Evolutionary conservation across 2,797 vertebrate genomes (phyloP), one percentile per base, ranked within the genome.

Genomic region (Ammospiza maritima): DNA sequence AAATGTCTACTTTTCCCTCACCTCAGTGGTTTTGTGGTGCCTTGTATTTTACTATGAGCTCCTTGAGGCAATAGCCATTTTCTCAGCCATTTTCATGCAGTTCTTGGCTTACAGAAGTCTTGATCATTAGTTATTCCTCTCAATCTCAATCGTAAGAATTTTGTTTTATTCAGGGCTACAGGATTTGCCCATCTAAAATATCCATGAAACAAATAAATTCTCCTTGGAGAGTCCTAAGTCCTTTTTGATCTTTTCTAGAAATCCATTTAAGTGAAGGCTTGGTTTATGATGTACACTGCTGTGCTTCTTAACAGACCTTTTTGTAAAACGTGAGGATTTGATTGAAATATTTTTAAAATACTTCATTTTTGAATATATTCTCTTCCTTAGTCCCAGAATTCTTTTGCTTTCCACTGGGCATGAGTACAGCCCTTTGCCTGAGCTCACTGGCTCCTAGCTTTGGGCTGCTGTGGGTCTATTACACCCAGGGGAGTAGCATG

Each of bases 401-500:
- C 67, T 90, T 34, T 71, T 88, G 60, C 87, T 76, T 93, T 93
- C 65, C 53, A 34, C n/a, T 57, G 76, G 85, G 72, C 74, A 51
- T 0, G 9, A 86, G 67, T 73, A 85, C 67, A 94, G 50, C 56
- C 66, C 73, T 74, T 83, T 44, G 30, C 74, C 80, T 92, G 77
- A 1, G 2, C 64, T 94, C 42, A 1, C 85, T 88, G 92, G 38
- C 91, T 90, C 64, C 77, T 4, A 21, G 45, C 53, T 87, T 90
- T 56, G n/a, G 72, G 16, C 64, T 93, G 77, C 85, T 94, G 62
- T 82, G 88, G 83, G 91, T 93, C 71, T 82, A 7, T 76, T 57
- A 73, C 57, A 76, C 93, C 20, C 61, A 0, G 54, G 58, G 84
- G 83, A 90, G 71, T n/a, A 69, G 67, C 53, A 65, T 65, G 83